These are phyloP conservation scores for Coreoperca whiteheadi DNA, from an alignment of 2,113 vertebrate species.

Conservation along the genomic window DNA sequence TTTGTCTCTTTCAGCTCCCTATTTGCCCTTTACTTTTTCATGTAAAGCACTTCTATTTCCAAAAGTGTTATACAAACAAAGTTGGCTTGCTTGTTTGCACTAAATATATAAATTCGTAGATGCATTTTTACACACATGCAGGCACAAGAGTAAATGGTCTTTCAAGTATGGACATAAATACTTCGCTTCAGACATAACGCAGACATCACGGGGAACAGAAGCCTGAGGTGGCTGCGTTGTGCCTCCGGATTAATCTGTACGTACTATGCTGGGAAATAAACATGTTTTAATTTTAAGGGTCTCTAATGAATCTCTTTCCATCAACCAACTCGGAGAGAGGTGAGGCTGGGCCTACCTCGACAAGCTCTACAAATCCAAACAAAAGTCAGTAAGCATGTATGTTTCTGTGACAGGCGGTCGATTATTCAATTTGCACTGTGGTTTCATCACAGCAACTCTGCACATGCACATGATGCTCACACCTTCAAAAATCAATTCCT, in stretches of 20 bases:
- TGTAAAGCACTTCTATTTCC: background rate
- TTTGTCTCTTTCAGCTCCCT: background rate
- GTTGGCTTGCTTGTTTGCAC: background rate
- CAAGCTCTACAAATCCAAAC: too few relatives aligned
- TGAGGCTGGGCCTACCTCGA: too few relatives aligned
- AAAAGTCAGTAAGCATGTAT: background rate
- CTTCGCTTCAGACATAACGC: too few relatives aligned
- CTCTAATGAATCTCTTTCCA: too few relatives aligned
- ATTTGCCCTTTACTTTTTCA: background rate
- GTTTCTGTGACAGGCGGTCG: background rate
- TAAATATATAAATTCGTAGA: background rate
- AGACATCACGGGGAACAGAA: too few relatives aligned
- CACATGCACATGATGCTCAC: background rate
- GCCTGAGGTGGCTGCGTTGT: too few relatives aligned
- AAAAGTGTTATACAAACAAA: background rate
- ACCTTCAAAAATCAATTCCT: background rate
- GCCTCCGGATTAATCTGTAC: too few relatives aligned
- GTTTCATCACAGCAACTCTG: constrained; percentile 9
- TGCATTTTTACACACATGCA: background rate
- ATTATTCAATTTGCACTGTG: background rate
- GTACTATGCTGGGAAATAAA: too few relatives aligned
- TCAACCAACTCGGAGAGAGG: too few relatives aligned
- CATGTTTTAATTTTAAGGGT: too few relatives aligned
- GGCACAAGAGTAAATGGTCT: background rate
- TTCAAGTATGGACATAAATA: background rate